A percentile compares a stretch with the other conserved stretches of the same genome.
Conservation (phyloP, 2,888 invertebrate genomes). For the Timandra comae region DNA sequence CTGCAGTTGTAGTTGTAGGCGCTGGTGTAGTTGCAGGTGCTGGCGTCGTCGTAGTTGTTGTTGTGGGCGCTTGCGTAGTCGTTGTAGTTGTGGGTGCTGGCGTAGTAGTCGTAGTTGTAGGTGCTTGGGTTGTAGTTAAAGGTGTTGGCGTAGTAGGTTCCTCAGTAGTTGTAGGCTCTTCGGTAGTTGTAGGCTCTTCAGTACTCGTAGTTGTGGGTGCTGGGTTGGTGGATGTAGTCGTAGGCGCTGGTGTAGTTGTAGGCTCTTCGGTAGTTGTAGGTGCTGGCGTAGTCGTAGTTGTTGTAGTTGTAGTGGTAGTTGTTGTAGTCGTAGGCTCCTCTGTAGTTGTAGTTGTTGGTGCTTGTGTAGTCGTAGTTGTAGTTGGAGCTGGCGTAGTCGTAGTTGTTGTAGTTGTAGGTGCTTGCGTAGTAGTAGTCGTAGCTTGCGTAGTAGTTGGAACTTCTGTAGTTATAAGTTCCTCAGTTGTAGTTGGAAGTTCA, state of each 20-base stretch:
- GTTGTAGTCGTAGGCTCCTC: slow-evolving; percentile 6
- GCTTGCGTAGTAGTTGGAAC: slow-evolving; percentile 7
- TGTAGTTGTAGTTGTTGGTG: slow-evolving; percentile 3
- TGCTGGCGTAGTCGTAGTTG: neutral
- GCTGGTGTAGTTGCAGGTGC: neutral
- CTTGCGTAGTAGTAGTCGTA: slow-evolving; percentile 6
- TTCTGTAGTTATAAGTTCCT: slow-evolving; percentile 8
- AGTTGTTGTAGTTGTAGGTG: slow-evolving; percentile 4
- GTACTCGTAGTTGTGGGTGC: slow-evolving; percentile 4
- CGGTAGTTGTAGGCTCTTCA: slow-evolving; percentile 1
- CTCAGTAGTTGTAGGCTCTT: slow-evolving; percentile 2
- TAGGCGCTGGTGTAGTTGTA: slow-evolving; percentile 4
- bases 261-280: slow-evolving; percentile 8
- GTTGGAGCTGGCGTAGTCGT: no score
- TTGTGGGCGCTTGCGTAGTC: neutral
- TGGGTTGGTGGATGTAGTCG: slow-evolving; percentile 2
- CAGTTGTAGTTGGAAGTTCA: no score
- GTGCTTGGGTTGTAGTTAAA: slow-evolving; percentile 1
- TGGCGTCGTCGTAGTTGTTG: neutral
- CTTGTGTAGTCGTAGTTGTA: no score
- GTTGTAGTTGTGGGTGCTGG: no score
- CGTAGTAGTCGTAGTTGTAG: no score
- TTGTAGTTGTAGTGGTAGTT: no score
- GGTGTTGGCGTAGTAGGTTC: no score
- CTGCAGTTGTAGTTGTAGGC: neutral